Evolutionary conservation across 2,888 invertebrate genomes (phyloP).

Genomic region (Teleiodes luculella): DNA sequence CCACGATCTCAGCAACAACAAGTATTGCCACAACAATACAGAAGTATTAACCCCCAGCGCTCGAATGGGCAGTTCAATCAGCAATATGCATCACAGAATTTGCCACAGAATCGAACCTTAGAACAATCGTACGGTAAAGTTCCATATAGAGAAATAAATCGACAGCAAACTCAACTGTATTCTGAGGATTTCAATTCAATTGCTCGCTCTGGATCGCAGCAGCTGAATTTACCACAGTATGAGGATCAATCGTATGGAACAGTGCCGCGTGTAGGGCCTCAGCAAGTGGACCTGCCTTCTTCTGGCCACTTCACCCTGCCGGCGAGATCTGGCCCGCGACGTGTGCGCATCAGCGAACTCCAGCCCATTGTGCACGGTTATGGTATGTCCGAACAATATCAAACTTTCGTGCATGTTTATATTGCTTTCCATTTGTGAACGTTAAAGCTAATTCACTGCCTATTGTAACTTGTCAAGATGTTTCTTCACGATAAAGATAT

Average conservation of each 20-base stretch:
- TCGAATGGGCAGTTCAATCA: constrained; percentile 6
- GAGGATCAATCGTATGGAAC: constrained; percentile 44
- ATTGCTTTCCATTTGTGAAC: background rate
- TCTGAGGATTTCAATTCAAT: background rate
- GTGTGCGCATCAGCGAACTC: constrained; percentile 67
- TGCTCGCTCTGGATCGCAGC: background rate
- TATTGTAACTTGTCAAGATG: constrained; percentile 1
- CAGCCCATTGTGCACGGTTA: constrained; percentile 65
- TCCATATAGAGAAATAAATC: constrained; percentile 28
- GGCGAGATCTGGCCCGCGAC: constrained; percentile 50
- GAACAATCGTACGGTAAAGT: constrained; percentile 25
- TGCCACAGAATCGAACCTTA: background rate
- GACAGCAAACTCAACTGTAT: background rate
- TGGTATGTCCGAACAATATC: constrained; percentile 48
- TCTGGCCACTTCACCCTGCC: constrained; percentile 57
- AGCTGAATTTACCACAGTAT: background rate
- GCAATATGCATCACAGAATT: background rate
- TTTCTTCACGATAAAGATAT: background rate
- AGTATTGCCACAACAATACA: background rate
- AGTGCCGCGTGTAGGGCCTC: constrained; percentile 44
- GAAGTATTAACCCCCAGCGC: constrained; percentile 29
- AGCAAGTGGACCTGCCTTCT: constrained; percentile 10
- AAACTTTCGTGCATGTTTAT: background rate
- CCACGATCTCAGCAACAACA: constrained; percentile 34
- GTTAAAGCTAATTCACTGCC: background rate